A percentile compares a stretch with the other conserved stretches of the same genome.
These are phyloP conservation scores for Ctenochaetus hawaiiensis DNA, from an alignment of 2,797 vertebrate species.

Conservation along the genomic window DNA sequence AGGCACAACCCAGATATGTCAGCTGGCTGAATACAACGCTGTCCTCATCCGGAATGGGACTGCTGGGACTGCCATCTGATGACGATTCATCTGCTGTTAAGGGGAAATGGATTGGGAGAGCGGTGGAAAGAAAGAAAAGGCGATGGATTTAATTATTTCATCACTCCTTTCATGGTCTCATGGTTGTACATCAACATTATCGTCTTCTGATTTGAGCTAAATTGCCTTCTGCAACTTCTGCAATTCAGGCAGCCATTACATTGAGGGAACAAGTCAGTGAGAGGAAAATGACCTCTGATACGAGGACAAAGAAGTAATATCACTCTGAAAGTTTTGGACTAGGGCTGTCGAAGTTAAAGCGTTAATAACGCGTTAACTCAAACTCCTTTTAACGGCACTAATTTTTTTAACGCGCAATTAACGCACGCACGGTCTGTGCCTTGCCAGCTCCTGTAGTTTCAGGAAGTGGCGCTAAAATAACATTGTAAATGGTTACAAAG, in stretches of 20 bases:
- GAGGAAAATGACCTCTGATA: conserved; percentile 2
- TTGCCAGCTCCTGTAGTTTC: too few relatives aligned
- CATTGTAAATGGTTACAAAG: too few relatives aligned
- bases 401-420: too few relatives aligned
- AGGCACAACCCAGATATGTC: conserved; percentile 97
- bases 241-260: not conserved
- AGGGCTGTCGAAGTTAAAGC: too few relatives aligned
- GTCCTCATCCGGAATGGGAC: conserved; percentile 94
- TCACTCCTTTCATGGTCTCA: not conserved
- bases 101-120: not conserved
- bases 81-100: conserved; percentile 80
- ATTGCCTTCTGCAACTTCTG: not conserved
- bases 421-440: too few relatives aligned
- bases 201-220: not conserved
- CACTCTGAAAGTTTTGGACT: not conserved
- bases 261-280: not conserved
- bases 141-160: conserved; percentile 10
- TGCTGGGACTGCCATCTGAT: conserved; percentile 87
- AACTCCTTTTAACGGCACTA: too few relatives aligned
- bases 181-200: not conserved
- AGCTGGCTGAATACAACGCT: conserved; percentile 98
- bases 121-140: not conserved
- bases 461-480: too few relatives aligned
- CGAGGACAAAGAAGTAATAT: conserved; percentile 6
- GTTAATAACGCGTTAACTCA: too few relatives aligned